These are phyloP conservation scores for Melipona beecheii DNA, from an alignment of 2,888 invertebrate genomes.

Conservation along the genomic window DNA sequence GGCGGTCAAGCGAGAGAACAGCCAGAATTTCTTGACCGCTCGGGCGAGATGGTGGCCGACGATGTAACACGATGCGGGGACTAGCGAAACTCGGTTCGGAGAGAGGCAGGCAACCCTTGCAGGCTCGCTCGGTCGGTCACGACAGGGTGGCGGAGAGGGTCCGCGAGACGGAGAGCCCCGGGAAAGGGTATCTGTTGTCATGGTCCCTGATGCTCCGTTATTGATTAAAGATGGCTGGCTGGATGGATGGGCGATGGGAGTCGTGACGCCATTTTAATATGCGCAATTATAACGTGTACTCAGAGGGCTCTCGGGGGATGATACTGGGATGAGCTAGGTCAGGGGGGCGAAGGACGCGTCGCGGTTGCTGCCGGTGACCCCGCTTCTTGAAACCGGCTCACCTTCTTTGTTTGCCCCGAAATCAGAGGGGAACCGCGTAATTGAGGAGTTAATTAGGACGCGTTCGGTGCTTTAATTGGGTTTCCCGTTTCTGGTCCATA, in stretches of 20 bases:
- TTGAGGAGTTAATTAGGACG: conserved; percentile 83
- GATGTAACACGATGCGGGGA: conserved; percentile 4
- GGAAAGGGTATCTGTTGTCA: conserved; percentile 83
- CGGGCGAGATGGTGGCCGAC: neutral
- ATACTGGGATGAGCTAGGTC: conserved; percentile 12
- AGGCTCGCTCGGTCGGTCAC: conserved; percentile 36
- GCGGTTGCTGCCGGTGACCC: conserved; percentile 63
- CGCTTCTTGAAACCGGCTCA: conserved; percentile 53
- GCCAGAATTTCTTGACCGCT: conserved; percentile 12
- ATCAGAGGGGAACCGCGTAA: conserved; percentile 79
- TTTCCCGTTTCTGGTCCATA: conserved; percentile 48
- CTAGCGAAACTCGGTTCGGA: neutral
- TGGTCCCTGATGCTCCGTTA: conserved; percentile 84
- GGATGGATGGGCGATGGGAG: conserved; percentile 66
- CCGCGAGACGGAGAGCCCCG: conserved; percentile 76
- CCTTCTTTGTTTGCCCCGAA: conserved; percentile 80
- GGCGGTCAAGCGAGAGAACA: neutral
- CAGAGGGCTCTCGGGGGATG: conserved; percentile 62
- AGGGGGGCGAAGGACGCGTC: conserved; percentile 29
- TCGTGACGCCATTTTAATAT: conserved; percentile 83
- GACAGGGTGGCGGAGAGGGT: conserved; percentile 77
- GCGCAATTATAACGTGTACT: conserved; percentile 83
- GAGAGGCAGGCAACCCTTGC: neutral
- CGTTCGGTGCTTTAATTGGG: conserved; percentile 81
- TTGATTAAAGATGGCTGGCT: conserved; percentile 84